A percentile compares a stretch with the other conserved stretches of the same genome.
Evolutionary conservation across 2,113 vertebrate genomes (phyloP).

Genomic region (Pampusana beccarii): DNA sequence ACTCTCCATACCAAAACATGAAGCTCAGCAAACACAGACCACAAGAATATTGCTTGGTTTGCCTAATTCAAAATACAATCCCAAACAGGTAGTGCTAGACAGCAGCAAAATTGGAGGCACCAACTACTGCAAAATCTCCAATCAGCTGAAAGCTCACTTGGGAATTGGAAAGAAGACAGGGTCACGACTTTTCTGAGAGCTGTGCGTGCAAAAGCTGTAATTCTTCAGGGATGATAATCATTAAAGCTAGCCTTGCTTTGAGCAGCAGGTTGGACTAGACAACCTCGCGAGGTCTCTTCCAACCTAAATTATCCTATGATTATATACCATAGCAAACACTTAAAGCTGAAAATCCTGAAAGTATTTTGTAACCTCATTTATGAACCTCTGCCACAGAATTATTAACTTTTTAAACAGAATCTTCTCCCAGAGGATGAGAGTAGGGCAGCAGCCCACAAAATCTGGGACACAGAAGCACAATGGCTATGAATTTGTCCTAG

Average conservation of each 20-base stretch:
- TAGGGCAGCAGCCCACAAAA: conserved; percentile 2
- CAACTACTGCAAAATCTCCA: not conserved
- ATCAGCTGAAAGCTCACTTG: not conserved
- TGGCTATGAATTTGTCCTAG: not conserved
- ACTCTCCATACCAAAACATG: not conserved
- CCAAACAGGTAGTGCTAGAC: not conserved
- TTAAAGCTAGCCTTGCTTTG: not conserved
- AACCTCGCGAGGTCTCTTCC: not conserved
- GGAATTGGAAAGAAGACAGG: not conserved
- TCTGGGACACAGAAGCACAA: conserved; percentile 2
- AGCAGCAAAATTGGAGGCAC: not conserved
- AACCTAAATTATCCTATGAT: not conserved
- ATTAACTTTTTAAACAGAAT: conserved; percentile 33
- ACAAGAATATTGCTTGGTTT: not conserved
- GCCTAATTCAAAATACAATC: not conserved
- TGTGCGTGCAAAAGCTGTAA: not conserved
- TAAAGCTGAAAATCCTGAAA: not conserved
- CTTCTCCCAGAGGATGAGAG: conserved; percentile 23
- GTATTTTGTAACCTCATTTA: conserved; percentile 20
- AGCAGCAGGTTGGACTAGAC: not conserved
- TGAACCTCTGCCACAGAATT: not conserved
- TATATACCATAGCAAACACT: not conserved
- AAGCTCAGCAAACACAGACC: not conserved
- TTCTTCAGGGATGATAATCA: not conserved
- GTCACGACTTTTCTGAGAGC: not conserved